A percentile compares a stretch with the other conserved stretches of the same genome.
Conservation (phyloP, 2,797 vertebrate genomes). For the Lepilemur septentrionalis region DNA sequence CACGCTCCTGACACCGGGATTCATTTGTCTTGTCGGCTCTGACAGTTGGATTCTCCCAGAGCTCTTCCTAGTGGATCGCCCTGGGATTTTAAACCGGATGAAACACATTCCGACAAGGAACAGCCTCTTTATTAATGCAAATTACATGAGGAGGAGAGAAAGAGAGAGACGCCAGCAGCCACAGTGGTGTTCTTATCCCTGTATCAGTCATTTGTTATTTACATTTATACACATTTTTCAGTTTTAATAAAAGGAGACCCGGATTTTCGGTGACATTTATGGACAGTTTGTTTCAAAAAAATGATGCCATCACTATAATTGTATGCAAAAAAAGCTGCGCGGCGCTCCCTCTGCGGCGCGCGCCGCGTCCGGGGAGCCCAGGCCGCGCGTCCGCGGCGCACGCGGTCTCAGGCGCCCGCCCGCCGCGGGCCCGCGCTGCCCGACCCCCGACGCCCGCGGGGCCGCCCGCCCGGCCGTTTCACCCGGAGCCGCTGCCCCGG, state of each 20-base stretch:
- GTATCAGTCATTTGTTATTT: slow-evolving; percentile 92
- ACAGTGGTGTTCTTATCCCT: slow-evolving; percentile 89
- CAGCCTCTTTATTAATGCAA: slow-evolving; percentile 99
- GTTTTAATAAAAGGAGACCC: slow-evolving; percentile 91
- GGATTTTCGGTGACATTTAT: slow-evolving; percentile 88
- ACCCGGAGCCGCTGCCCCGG: background rate
- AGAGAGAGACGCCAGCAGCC: slow-evolving; percentile 89
- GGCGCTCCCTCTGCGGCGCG: background rate
- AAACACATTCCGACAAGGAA: slow-evolving; percentile 99
- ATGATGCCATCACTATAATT: slow-evolving; percentile 73
- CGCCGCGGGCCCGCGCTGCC: too few relatives aligned
- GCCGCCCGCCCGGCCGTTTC: background rate
- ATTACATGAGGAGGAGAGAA: slow-evolving; percentile 93
- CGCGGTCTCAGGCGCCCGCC: background rate
- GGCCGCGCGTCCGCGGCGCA: background rate
- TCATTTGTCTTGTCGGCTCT: slow-evolving; percentile 99
- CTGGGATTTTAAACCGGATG: slow-evolving; percentile 98
- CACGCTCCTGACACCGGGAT: slow-evolving; percentile 96
- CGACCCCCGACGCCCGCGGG: accelerated
- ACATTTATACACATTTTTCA: slow-evolving; percentile 88
- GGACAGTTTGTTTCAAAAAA: slow-evolving; percentile 82
- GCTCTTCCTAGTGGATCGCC: slow-evolving; percentile 95
- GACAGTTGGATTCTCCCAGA: slow-evolving; percentile 98
- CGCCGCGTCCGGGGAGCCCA: background rate
- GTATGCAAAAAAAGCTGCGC: slow-evolving; percentile 55